Base-by-base conservation (phyloP, 2,113 vertebrate species). In the Ameiurus melas region DNA sequence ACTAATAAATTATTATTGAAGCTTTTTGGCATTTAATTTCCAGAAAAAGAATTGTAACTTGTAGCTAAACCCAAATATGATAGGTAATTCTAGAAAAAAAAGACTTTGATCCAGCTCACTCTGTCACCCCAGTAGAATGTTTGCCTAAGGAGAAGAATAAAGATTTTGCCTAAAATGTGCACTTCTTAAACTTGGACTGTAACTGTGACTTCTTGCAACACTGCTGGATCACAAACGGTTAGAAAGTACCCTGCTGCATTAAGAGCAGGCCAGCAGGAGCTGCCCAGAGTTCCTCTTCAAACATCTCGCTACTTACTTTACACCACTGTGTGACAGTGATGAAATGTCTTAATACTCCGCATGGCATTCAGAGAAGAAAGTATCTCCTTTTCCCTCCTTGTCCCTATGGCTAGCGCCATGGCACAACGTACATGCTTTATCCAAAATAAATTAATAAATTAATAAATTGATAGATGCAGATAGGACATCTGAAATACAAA, bases 401-500 rank as follows among this genome's bases (percentile, higher is more conserved):
- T 20, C 80, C 12, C 20, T 58, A 14, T 58, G 77, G 36, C 43
- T 64, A 30, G 17, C 85, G 5, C 27, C 51, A 14, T 66, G 77
- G n/a, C 43, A 79, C 27, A 73, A 25, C 20, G 14, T 17, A 17
- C 60, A 16, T n/a, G 51, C 60, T 55, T 70, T 4, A 4, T 62
- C 9, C 13, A 39, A 22, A 47, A 47, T 36, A 36, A 36, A 36
- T 36, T 1, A 47, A 47, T 36, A 36, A 36, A 36, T 36, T 1
- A 36, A 36, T 36, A 36, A 36, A 36, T 66, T 66, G 64, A 75
- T 16, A 90, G 73, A 79, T 92, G 82, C 88, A 86, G 89, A 53
- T 39, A 89, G 89, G 90, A 90, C 89, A 84, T 91, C 93, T 91
- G 90, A 93, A 92, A 91, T 87, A 91, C 92, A 91, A 93, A 93